Conservation (phyloP, 2,797 vertebrate genomes). For the Pipistrellus pipistrellus region DNA sequence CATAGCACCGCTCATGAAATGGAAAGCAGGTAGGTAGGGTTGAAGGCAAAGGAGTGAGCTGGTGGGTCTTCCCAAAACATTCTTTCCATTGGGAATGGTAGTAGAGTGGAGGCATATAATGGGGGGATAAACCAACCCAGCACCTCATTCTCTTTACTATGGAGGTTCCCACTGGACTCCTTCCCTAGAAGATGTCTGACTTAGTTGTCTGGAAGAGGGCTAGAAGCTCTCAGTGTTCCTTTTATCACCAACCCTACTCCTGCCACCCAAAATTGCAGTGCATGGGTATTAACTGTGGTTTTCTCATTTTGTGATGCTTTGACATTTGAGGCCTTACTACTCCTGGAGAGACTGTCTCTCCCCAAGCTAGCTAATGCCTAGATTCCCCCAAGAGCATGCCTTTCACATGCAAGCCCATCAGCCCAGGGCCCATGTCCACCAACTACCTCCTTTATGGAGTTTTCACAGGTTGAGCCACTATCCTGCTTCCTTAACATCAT, state of each 20-base stretch:
- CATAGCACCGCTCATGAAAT: slow-evolving; percentile 39
- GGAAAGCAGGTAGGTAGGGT: neutral
- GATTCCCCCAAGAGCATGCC: neutral
- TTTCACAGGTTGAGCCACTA: neutral
- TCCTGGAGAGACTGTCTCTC: neutral
- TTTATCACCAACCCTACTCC: neutral
- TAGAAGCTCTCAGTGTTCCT: neutral
- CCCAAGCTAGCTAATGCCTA: neutral
- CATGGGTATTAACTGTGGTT: neutral
- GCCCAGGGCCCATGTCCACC: neutral
- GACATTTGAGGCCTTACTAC: neutral
- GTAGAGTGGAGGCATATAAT: neutral
- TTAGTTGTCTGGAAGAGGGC: neutral
- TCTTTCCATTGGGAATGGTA: neutral
- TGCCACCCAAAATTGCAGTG: neutral
- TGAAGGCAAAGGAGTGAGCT: neutral
- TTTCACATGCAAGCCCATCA: neutral
- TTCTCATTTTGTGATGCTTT: slow-evolving; percentile 10
- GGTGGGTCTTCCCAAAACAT: neutral
- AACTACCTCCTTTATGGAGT: neutral
- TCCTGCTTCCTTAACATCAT: neutral
- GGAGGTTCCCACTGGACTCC: neutral
- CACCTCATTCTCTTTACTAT: neutral
- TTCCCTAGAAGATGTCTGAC: neutral
- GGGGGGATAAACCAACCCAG: neutral